Conservation (phyloP, 2,888 invertebrate genomes). For the Scaptodrosophila latifasciaeformis region DNA sequence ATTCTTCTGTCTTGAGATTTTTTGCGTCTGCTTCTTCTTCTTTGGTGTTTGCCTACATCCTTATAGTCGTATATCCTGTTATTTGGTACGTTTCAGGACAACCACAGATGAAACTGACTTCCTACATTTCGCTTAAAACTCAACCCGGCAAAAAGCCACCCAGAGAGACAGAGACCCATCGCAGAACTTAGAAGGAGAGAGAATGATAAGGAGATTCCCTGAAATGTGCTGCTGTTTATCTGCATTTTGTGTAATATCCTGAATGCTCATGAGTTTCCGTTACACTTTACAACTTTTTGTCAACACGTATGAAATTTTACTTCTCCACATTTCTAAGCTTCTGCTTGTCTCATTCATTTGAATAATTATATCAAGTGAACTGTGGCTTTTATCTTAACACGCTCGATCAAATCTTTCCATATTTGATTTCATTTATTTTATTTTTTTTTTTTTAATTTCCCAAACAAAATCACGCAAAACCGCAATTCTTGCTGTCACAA, state of each 20-base stretch:
- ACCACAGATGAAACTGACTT: slow-evolving; percentile 62
- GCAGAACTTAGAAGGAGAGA: no score
- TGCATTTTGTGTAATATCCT: slow-evolving; percentile 59
- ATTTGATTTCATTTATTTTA: no score
- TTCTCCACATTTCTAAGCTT: slow-evolving; percentile 8
- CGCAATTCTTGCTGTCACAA: slow-evolving; percentile 47
- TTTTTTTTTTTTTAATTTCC: no score
- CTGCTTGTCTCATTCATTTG: slow-evolving; percentile 8
- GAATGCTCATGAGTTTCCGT: slow-evolving; percentile 62
- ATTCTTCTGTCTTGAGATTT: not conserved
- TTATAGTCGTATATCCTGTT: slow-evolving; percentile 39
- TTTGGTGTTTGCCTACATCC: slow-evolving; percentile 28
- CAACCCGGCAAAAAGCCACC: slow-evolving; percentile 6
- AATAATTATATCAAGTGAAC: not conserved
- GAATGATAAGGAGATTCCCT: no score
- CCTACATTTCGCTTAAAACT: slow-evolving; percentile 46
- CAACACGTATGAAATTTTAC: no score
- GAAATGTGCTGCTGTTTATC: slow-evolving; percentile 18
- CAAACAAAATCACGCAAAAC: not conserved
- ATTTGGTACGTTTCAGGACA: slow-evolving; percentile 31
- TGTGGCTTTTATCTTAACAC: not conserved
- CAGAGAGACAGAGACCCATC: no score
- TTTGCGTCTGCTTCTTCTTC: slow-evolving; percentile 4
- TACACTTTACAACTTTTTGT: slow-evolving; percentile 13
- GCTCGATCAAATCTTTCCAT: no score